Conservation (phyloP, 2,113 vertebrate species). For the Jaculus jaculus region DNA sequence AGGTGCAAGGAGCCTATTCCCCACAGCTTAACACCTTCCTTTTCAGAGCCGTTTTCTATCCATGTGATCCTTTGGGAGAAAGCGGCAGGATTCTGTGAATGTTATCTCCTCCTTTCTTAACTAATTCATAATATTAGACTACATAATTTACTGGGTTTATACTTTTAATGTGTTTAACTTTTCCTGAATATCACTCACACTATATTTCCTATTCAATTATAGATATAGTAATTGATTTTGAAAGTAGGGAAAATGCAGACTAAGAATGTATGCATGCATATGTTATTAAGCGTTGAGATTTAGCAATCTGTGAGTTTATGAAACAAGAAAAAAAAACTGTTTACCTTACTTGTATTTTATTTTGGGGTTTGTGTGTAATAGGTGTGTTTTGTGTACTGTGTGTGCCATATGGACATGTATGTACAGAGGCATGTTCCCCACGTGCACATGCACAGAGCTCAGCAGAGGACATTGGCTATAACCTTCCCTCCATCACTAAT, state of each 20-base stretch:
- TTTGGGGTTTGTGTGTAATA: no score
- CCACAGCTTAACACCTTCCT: conserved; percentile 75
- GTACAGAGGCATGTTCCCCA: no score
- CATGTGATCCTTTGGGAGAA: conserved; percentile 63
- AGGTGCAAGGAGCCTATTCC: conserved; percentile 78
- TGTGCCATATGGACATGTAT: no score
- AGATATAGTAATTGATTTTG: background rate
- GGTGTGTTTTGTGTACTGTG: no score
- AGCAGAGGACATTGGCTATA: no score
- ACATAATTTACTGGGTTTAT: background rate
- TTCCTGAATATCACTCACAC: background rate
- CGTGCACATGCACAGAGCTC: no score
- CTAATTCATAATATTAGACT: background rate
- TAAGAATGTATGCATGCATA: background rate
- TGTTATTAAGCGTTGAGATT: background rate
- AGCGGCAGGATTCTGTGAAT: conserved; percentile 28
- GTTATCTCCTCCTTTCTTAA: background rate
- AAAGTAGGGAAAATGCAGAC: background rate
- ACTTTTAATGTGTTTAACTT: conserved; percentile 36
- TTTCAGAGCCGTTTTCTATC: conserved; percentile 78
- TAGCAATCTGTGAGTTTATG: conserved; percentile 18
- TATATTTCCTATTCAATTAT: background rate
- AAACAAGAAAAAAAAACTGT: background rate
- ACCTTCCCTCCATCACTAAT: no score
- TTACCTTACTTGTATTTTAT: background rate